These are phyloP conservation scores for Calypte anna DNA, from an alignment of 2,113 vertebrate genomes.

Conservation along the genomic window DNA sequence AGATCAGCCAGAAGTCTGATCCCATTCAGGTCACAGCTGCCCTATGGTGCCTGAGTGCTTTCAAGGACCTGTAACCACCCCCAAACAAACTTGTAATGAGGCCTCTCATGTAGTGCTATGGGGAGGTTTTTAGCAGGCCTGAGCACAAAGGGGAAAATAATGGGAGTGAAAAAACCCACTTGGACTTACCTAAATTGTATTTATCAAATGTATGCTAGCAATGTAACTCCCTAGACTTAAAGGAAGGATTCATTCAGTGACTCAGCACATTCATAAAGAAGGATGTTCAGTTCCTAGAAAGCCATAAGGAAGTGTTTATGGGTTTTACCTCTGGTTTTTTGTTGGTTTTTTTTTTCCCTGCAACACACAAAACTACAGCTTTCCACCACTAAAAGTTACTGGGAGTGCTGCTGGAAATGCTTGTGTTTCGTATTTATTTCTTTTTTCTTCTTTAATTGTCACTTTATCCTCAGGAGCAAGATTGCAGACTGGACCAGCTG, in stretches of 20 bases:
- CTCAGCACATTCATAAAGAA: background rate
- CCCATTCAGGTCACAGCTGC: accelerated
- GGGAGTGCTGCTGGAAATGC: background rate
- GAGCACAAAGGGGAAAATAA: background rate
- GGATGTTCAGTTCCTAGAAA: background rate
- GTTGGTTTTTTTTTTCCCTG: background rate
- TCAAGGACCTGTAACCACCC: accelerated
- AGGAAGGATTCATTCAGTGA: background rate
- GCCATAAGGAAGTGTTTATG: background rate
- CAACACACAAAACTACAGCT: background rate
- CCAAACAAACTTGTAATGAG: accelerated
- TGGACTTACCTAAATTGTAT: background rate
- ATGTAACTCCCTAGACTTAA: background rate
- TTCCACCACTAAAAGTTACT: background rate
- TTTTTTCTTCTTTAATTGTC: background rate
- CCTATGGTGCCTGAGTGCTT: background rate
- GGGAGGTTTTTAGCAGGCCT: background rate
- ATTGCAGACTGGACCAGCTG: background rate
- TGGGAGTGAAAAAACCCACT: background rate
- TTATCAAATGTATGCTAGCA: background rate
- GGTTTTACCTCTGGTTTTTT: background rate
- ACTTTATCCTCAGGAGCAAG: background rate
- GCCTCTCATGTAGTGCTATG: background rate
- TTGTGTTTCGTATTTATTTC: background rate
- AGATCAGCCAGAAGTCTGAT: background rate